A percentile compares a stretch with the other conserved stretches of the same genome.
phyloP scores from a whole-genome alignment of 2,888 invertebrate genomes.

The Erebia ligea region DNA sequence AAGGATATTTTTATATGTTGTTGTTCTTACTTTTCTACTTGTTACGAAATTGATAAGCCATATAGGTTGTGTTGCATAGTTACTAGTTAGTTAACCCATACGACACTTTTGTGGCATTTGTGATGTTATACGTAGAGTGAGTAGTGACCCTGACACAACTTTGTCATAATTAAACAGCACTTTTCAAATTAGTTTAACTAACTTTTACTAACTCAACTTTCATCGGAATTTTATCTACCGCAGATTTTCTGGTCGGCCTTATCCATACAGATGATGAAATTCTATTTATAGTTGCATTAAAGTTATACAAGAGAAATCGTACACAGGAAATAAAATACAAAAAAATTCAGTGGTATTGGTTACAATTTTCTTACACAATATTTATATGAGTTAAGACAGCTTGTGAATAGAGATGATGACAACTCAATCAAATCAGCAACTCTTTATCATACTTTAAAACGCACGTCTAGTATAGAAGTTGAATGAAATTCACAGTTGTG shows the following conservation, averaged over 20 bases:
- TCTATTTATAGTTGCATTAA: background rate
- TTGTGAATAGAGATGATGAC: too few species aligned
- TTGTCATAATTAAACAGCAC: background rate
- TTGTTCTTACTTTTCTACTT: background rate
- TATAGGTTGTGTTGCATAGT: background rate
- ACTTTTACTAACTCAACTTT: background rate
- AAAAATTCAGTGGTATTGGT: background rate
- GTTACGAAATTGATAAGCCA: background rate
- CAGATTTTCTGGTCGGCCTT: background rate
- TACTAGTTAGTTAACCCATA: background rate
- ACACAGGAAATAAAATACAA: background rate
- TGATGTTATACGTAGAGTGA: background rate
- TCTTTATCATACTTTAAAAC: too few species aligned
- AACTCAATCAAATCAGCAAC: too few species aligned
- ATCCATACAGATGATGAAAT: background rate
- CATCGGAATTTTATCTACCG: background rate
- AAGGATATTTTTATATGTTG: background rate
- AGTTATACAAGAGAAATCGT: background rate
- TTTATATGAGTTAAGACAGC: too few species aligned
- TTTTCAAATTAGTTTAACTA: background rate
- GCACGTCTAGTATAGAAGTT: too few species aligned
- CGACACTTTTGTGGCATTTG: background rate
- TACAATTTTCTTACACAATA: too few species aligned
- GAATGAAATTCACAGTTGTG: too few species aligned
- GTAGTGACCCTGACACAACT: background rate